Conservation (phyloP, 2,888 invertebrate species). For the Euzetes globulus region DNA sequence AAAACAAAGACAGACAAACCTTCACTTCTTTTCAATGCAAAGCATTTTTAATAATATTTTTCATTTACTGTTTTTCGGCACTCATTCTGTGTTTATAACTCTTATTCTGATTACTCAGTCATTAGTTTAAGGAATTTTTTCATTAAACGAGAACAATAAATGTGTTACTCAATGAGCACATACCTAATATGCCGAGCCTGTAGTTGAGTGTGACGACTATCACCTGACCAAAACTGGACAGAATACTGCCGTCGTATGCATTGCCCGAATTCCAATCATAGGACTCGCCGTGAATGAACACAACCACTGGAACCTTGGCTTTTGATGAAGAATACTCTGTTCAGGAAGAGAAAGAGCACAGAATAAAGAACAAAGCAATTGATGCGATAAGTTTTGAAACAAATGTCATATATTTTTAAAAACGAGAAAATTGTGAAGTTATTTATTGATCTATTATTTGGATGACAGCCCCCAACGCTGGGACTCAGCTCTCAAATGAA, state of each 20-base stretch:
- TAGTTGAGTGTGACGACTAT: slow-evolving; percentile 91
- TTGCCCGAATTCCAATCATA: slow-evolving; percentile 96
- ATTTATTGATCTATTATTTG: too few relatives aligned
- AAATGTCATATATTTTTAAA: too few relatives aligned
- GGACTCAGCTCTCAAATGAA: too few relatives aligned
- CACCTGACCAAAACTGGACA: slow-evolving; percentile 71
- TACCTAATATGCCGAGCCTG: slow-evolving; percentile 73
- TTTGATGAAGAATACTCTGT: neutral
- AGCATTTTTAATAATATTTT: too few relatives aligned
- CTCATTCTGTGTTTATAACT: too few relatives aligned
- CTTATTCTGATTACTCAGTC: neutral
- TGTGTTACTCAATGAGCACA: slow-evolving; percentile 17
- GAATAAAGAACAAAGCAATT: too few relatives aligned
- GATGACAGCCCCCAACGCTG: too few relatives aligned
- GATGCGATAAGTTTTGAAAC: too few relatives aligned
- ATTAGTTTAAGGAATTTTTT: neutral
- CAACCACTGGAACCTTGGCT: slow-evolving; percentile 65
- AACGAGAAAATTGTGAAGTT: too few relatives aligned
- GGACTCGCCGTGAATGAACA: slow-evolving; percentile 90
- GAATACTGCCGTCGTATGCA: slow-evolving; percentile 89
- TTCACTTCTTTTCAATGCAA: too few relatives aligned
- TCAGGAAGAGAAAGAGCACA: too few relatives aligned
- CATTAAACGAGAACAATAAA: neutral
- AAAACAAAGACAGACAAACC: neutral
- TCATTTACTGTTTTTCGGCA: too few relatives aligned